Conservation (phyloP, 2,888 invertebrate genomes). For the Polyploca ridens region DNA sequence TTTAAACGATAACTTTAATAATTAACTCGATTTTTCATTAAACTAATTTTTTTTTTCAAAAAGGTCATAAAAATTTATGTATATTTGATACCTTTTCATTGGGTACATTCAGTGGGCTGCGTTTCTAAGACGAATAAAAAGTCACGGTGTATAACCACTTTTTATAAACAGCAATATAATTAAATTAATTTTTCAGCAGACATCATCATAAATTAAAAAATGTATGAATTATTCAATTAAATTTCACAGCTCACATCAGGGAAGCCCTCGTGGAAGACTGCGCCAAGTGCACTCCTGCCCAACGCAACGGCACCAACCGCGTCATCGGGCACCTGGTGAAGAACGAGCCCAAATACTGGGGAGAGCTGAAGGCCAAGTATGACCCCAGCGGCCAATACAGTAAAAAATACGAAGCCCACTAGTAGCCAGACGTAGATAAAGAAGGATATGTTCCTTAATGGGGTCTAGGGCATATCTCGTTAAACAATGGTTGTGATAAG, state of each 20-base stretch:
- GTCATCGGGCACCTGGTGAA: slow-evolving; percentile 61
- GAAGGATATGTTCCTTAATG: background rate
- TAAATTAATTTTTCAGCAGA: too few species aligned
- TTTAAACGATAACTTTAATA: too few species aligned
- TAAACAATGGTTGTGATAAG: background rate
- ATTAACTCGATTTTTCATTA: too few species aligned
- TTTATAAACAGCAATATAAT: too few species aligned
- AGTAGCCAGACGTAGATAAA: slow-evolving; percentile 27
- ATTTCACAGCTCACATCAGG: slow-evolving; percentile 47
- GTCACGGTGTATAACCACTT: too few species aligned
- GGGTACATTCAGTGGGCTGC: too few species aligned
- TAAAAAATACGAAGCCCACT: slow-evolving; percentile 51
- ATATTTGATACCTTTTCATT: too few species aligned
- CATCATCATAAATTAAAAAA: too few species aligned
- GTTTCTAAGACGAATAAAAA: too few species aligned
- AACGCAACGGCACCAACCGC: slow-evolving; percentile 46
- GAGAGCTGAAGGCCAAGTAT: slow-evolving; percentile 55
- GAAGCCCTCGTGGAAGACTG: slow-evolving; percentile 59
- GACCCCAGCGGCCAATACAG: slow-evolving; percentile 56
- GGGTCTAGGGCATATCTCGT: background rate
- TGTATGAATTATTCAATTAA: slow-evolving; percentile 13
- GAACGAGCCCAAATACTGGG: slow-evolving; percentile 54
- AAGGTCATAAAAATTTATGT: too few species aligned
- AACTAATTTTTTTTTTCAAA: too few species aligned
- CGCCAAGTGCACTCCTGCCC: slow-evolving; percentile 44